Evolutionary conservation across 1,140 invertebrate genomes (phyloP).

Genomic region (Drosophila albomicans): DNA sequence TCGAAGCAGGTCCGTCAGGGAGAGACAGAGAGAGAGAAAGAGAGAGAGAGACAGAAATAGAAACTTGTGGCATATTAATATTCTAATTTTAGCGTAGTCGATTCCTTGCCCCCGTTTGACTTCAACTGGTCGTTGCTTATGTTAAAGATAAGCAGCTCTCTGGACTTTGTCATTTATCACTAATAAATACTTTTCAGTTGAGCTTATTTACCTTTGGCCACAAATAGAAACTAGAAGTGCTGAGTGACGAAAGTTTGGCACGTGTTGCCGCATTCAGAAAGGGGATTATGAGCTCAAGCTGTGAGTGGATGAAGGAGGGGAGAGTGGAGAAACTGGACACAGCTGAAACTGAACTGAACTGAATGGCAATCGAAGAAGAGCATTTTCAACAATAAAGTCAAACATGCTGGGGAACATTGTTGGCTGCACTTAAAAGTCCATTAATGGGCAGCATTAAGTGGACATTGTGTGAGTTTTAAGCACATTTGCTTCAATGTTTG

Average conservation of each 20-base stretch:
- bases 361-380: constrained; percentile 44
- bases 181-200: constrained; percentile 44
- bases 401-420: constrained; percentile 66
- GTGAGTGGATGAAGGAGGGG: background rate
- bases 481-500: constrained; percentile 71
- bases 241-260: constrained; percentile 53
- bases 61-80: background rate
- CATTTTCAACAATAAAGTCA: constrained; percentile 70
- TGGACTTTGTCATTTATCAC: constrained; percentile 19
- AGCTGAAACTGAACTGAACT: background rate
- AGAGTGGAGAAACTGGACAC: background rate
- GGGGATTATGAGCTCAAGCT: constrained; percentile 68
- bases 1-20: background rate
- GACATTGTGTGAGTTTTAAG: constrained; percentile 72
- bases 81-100: background rate
- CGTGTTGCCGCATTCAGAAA: constrained; percentile 65
- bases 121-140: background rate
- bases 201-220: constrained; percentile 32
- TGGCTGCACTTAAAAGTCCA: constrained; percentile 80
- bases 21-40: background rate
- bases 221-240: constrained; percentile 30
- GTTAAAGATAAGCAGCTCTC: constrained; percentile 20
- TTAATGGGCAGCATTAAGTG: constrained; percentile 78
- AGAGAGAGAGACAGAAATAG: too few relatives aligned
- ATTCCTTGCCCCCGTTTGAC: background rate